Evolutionary conservation across 2,797 vertebrate genomes (phyloP).

Genomic region (Lagorchestes hirsutus): DNA sequence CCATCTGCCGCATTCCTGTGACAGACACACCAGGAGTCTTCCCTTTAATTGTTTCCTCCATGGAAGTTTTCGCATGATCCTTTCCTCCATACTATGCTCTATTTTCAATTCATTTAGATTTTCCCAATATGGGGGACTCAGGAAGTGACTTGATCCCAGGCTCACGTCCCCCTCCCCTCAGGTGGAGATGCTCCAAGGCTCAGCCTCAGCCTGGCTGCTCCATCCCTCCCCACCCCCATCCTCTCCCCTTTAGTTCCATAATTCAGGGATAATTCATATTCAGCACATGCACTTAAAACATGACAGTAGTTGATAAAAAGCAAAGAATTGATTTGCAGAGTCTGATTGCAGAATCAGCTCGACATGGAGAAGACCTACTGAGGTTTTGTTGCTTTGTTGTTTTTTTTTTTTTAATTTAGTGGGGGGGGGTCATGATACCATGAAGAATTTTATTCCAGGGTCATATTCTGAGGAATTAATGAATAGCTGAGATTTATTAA

Average conservation of each 20-base stretch:
- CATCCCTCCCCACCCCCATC: not conserved
- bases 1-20: not conserved
- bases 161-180: not conserved
- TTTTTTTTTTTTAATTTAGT: not conserved
- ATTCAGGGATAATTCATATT: not conserved
- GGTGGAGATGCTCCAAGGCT: not conserved
- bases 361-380: not conserved
- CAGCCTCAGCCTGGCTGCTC: not conserved
- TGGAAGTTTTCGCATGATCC: not conserved
- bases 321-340: not conserved
- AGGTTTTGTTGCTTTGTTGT: not conserved
- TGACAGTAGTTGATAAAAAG: conserved; percentile 10
- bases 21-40: not conserved
- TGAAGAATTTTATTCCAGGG: not conserved
- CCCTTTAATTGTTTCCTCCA: not conserved
- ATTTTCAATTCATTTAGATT: conserved; percentile 11
- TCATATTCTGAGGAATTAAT: conserved; percentile 13
- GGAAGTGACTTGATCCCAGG: not conserved
- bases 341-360: not conserved
- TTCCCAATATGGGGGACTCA: not conserved
- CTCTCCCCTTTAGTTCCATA: not conserved
- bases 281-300: not conserved
- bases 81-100: not conserved
- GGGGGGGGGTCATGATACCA: not conserved
- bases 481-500: not conserved